Percentiles rank a stretch among this genome's conserved stretches.
Conservation (phyloP, 2,797 vertebrate species). For the Nyctalus aviator region DNA sequence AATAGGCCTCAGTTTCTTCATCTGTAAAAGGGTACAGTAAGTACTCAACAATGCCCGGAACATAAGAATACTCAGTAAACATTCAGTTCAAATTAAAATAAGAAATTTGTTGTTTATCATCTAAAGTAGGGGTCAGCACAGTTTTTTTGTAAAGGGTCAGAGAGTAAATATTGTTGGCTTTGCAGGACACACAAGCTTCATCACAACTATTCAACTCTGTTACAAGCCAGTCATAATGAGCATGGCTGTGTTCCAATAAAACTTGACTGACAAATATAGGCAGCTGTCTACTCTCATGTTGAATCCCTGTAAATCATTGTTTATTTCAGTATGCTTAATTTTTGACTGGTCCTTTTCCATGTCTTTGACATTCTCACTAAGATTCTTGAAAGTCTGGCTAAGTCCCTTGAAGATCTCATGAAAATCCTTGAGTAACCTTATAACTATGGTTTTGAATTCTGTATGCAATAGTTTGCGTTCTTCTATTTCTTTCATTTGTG, state of each 20-base stretch:
- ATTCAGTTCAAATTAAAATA: slow-evolving; percentile 1
- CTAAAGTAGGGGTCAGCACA: neutral
- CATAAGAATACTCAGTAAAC: neutral
- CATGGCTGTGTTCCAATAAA: neutral
- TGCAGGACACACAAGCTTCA: neutral
- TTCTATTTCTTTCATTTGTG: too few species aligned
- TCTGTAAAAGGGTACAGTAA: neutral
- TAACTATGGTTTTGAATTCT: too few species aligned
- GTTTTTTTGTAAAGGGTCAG: neutral
- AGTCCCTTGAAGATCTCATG: too few species aligned
- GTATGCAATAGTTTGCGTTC: too few species aligned
- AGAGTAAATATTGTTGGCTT: neutral
- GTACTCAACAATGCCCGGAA: neutral
- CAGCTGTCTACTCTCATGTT: too few species aligned
- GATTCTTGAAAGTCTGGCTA: too few species aligned
- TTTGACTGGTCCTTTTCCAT: too few species aligned
- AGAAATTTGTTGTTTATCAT: neutral
- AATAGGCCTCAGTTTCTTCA: neutral
- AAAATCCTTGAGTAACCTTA: too few species aligned
- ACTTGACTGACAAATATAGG: neutral
- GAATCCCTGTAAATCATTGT: too few species aligned
- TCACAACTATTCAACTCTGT: neutral
- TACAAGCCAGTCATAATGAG: neutral
- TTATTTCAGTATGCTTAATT: too few species aligned
- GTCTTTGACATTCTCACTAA: too few species aligned